These are phyloP conservation scores for Heliconius hortense DNA, from an alignment of 2,888 invertebrate species.

Conservation along the genomic window DNA sequence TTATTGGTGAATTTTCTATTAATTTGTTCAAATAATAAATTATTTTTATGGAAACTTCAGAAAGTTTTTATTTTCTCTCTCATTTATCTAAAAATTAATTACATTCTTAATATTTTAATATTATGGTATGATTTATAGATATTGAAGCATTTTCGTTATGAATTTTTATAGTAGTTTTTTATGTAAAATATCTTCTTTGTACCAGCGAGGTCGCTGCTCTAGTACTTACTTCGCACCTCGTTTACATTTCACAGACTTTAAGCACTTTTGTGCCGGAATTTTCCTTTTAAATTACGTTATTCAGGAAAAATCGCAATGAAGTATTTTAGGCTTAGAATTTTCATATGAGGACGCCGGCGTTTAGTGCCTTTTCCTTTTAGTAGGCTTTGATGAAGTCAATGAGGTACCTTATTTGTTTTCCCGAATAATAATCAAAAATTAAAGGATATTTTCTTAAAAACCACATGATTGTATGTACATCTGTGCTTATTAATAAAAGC, in stretches of 20 bases:
- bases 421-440: background rate
- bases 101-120: too few relatives aligned
- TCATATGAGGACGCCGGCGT: background rate
- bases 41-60: background rate
- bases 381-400: background rate
- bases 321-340: slow-evolving; percentile 15
- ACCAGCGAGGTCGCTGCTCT: background rate
- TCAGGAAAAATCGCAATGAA: slow-evolving; percentile 27
- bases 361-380: background rate
- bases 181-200: background rate
- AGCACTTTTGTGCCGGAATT: slow-evolving; percentile 32
- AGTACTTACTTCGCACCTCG: slow-evolving; percentile 26
- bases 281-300: slow-evolving; percentile 35
- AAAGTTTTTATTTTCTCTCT: background rate
- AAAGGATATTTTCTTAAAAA: background rate
- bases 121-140: too few relatives aligned
- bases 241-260: slow-evolving; percentile 39
- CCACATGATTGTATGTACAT: background rate
- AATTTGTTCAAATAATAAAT: too few relatives aligned
- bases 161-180: background rate
- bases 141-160: background rate
- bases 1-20: too few relatives aligned
- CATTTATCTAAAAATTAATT: too few relatives aligned
- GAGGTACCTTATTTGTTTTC: background rate
- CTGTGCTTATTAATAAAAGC: too few relatives aligned